phyloP scores from a whole-genome alignment of 2,797 vertebrate genomes.

The Characodon lateralis region DNA sequence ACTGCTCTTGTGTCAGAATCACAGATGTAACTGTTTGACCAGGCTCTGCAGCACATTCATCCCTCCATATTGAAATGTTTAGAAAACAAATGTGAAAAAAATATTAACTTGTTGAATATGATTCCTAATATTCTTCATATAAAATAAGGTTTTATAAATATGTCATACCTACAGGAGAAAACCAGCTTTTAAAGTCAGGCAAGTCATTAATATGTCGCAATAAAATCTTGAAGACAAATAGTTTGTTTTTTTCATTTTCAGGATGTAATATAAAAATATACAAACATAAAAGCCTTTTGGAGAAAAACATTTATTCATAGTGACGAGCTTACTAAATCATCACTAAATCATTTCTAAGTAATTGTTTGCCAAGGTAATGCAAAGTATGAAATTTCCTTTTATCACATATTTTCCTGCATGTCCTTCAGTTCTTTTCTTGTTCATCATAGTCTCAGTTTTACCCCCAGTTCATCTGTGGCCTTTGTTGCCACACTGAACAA shows the following conservation, averaged over 20 bases:
- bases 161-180: not conserved
- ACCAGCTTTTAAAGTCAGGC: not conserved
- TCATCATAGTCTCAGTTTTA: slow-evolving; percentile 7
- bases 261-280: not conserved
- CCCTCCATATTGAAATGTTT: slow-evolving; percentile 61
- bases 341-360: slow-evolving; percentile 22
- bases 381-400: slow-evolving; percentile 9
- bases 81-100: slow-evolving; percentile 56
- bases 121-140: not conserved
- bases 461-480: slow-evolving; percentile 3
- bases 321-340: not conserved
- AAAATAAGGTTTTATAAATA: not conserved
- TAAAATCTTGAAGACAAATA: not conserved
- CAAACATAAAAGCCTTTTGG: not conserved
- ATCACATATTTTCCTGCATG: not conserved
- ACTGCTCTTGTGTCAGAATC: slow-evolving; percentile 54
- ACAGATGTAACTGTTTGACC: slow-evolving; percentile 65
- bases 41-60: slow-evolving; percentile 45
- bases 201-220: not conserved
- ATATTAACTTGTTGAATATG: slow-evolving; percentile 11
- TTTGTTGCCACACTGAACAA: not conserved
- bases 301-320: not conserved
- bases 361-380: slow-evolving; percentile 30
- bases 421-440: not conserved
- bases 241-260: not conserved